Conservation (phyloP, 2,113 vertebrate genomes). For the Larimichthys crocea region DNA sequence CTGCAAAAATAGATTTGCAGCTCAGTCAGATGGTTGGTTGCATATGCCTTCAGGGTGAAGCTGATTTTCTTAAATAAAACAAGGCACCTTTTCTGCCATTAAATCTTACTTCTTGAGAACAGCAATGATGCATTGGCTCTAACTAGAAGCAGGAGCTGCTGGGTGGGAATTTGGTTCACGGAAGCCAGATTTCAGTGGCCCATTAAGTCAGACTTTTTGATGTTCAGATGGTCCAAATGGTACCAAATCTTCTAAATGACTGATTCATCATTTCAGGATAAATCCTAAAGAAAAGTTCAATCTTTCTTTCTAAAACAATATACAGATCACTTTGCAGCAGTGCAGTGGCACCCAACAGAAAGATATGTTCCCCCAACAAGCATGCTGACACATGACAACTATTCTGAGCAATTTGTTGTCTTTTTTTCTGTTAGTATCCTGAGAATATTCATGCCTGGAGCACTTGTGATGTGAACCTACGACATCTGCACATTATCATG, state of each 20-base stretch:
- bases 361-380: background rate
- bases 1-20: slow-evolving; percentile 4
- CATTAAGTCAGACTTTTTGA: slow-evolving; percentile 3
- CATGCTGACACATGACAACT: slow-evolving; percentile 16
- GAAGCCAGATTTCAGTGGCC: background rate
- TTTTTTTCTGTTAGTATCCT: background rate
- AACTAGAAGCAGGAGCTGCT: slow-evolving; percentile 7
- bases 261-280: background rate
- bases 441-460: slow-evolving; percentile 28
- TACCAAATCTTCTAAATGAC: background rate
- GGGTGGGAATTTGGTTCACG: background rate
- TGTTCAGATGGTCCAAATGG: background rate
- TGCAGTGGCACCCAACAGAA: background rate
- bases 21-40: background rate
- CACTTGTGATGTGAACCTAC: slow-evolving; percentile 26
- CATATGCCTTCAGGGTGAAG: background rate
- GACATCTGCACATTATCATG: slow-evolving; percentile 45
- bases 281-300: background rate
- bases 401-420: background rate
- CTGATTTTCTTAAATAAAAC: background rate
- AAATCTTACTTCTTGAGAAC: background rate
- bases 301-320: background rate
- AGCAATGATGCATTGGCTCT: background rate
- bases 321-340: background rate
- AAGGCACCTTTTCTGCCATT: background rate